Evolutionary conservation across 1,140 invertebrate species (phyloP).

Genomic region (Drosophila pseudoobscura): DNA sequence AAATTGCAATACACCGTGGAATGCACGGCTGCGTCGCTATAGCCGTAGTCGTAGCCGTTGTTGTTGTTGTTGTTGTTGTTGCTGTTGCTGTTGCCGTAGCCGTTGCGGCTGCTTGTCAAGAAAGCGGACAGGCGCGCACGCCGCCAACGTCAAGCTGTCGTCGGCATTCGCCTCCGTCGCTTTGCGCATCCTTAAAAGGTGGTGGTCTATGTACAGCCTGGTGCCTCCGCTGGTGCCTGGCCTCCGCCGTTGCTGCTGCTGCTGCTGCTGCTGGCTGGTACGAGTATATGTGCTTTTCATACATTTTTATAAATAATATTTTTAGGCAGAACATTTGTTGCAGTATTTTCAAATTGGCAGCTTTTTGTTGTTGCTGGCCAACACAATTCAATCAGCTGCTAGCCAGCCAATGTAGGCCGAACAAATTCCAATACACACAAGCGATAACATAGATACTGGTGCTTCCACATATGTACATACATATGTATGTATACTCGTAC

Average conservation of each 20-base stretch:
- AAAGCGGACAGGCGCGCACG: slow-evolving; percentile 54
- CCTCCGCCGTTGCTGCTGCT: slow-evolving; percentile 12
- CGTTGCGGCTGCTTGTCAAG: slow-evolving; percentile 75
- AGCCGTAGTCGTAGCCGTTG: slow-evolving; percentile 4
- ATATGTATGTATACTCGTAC: slow-evolving; percentile 13
- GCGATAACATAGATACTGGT: slow-evolving; percentile 16
- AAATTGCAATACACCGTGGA: slow-evolving; percentile 73
- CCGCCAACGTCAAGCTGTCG: slow-evolving; percentile 67
- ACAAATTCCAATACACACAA: slow-evolving; percentile 22
- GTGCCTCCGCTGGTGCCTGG: slow-evolving; percentile 25
- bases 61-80: no score
- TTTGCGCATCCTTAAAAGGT: slow-evolving; percentile 78
- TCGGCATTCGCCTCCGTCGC: slow-evolving; percentile 57
- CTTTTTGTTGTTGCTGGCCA: slow-evolving; percentile 73
- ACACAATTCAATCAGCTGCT: slow-evolving; percentile 81
- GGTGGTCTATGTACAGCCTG: slow-evolving; percentile 57
- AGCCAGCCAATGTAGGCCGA: slow-evolving; percentile 44
- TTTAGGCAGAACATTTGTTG: slow-evolving; percentile 78
- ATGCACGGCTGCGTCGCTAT: slow-evolving; percentile 51
- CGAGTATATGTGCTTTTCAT: slow-evolving; percentile 32
- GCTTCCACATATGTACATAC: slow-evolving; percentile 1
- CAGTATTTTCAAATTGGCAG: slow-evolving; percentile 80
- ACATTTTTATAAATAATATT: slow-evolving; percentile 73
- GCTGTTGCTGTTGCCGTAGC: slow-evolving; percentile 19
- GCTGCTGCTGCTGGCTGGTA: neutral